Base-by-base conservation (phyloP, 2,113 vertebrate species). In the Verasper variegatus region DNA sequence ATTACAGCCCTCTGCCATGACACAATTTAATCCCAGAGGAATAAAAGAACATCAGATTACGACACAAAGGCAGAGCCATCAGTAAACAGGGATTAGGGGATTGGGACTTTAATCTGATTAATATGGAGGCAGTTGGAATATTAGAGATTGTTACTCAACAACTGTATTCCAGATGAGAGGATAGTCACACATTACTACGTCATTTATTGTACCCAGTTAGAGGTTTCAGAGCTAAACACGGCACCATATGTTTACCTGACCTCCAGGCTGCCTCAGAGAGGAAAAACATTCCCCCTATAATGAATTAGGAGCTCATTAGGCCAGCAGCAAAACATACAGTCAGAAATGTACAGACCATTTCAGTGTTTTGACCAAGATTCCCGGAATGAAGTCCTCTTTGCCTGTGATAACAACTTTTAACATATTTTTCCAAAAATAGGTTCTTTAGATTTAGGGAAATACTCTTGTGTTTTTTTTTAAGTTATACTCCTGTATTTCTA, bases 11-110 rank as follows among this genome's bases (percentile, higher is more conserved):
- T 84, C 75, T 73, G 63, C 83, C 69, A 81, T 52, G 72, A 86
- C 83, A 81, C 63, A 47, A 68, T 89, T 78, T 91, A 92, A 93
- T 94, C 92, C 77, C 78, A 6, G 21, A 23, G 69, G 56, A 91
- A 89, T 91, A 93, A 92, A 94, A 89, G 89, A 89, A 92, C 92
- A 94, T 91, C 89, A 89, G 90, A 94, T 94, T 92, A 93, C 31
- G 70, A 67, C 81, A 81, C 83, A 87, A 90, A 90, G 75, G 86
- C 83, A 66, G 82, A 59, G 78, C 86, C 89, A 81, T 82, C 76
- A 76, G 90, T 92, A 81, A 90, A 91, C 78, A 83, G 75, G 89
- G 92, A 94, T 94, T 93, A 91, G 80, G 68, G 86, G 83, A 87
- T 92, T 91, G 73, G 88, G 64, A 40, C 56, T 71, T 73, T 93